Evolutionary conservation across 2,888 invertebrate species (phyloP), one percentile per base, ranked within the genome.

Genomic region (Coenonympha glycerion): DNA sequence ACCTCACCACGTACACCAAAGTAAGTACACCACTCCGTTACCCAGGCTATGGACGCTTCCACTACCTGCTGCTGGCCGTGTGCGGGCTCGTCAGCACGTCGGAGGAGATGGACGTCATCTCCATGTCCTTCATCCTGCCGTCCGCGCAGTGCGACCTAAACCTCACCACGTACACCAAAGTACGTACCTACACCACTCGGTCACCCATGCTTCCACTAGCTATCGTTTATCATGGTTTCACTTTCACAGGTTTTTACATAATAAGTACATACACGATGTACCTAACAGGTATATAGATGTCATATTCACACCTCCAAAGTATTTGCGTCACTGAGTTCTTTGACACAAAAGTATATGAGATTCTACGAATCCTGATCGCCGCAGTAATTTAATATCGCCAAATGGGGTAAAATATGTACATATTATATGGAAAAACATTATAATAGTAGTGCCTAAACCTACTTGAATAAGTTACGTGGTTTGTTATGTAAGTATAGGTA

Each of bases 31-130:
- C n/a, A n/a, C n/a, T n/a, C n/a, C n/a, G n/a, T n/a, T n/a, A n/a
- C n/a, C n/a, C n/a, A n/a, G n/a, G n/a, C n/a, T n/a, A n/a, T n/a
- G n/a, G n/a, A 71, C 91, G 93, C 83, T 97, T 96, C 85, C 96
- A 97, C 85, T 94, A 95, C 85, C 89, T 94, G 71, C 90, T 97
- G 76, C 88, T 97, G 89, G 92, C 93, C 75, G 93, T 97, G 79
- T 96, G 96, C 88, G 96, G 97, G 65, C 94, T 96, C 87, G 96
- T 96, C 82, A 95, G 94, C 88, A 95, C 95, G 63, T 95, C 95
- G 81, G 96, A 97, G 90, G 96, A 96, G 89, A 95, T 97, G 92
- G 96, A 96, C 88, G 95, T 96, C 88, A 94, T 97, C 72, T 95
- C 95, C 67, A 95, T 97, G 92, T 96, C 96, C 63, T 97, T 96